A percentile compares a stretch with the other conserved stretches of the same genome.
Conservation (phyloP, 2,888 invertebrate species). For the Flexamia atlantica region DNA sequence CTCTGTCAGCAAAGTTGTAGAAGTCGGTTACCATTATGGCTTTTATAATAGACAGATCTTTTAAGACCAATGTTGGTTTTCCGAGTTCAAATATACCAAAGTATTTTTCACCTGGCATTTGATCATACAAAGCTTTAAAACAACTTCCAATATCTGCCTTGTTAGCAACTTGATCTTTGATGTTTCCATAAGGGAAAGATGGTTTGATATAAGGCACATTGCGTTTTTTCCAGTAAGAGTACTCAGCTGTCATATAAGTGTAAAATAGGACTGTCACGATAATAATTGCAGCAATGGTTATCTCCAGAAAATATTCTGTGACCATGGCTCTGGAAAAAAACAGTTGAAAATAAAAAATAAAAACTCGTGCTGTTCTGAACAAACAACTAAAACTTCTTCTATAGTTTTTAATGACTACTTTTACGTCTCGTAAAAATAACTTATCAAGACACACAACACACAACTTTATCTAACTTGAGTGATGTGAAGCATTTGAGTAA, state of each 20-base stretch:
- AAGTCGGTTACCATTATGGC: conserved; percentile 44
- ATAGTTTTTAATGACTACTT: too few species aligned
- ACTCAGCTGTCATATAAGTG: conserved; percentile 72
- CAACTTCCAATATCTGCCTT: conserved; percentile 29
- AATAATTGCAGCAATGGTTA: neutral
- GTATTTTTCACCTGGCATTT: conserved; percentile 34
- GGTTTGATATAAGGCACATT: conserved; percentile 73
- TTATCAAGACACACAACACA: too few species aligned
- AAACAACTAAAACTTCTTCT: too few species aligned
- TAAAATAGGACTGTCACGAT: conserved; percentile 66
- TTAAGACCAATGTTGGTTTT: conserved; percentile 12
- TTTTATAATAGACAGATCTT: conserved; percentile 14
- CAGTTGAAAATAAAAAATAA: too few species aligned
- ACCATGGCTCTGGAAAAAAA: conserved; percentile 26
- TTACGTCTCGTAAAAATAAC: too few species aligned
- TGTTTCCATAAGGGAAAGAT: conserved; percentile 73
- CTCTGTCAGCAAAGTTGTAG: conserved; percentile 38
- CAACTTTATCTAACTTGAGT: too few species aligned
- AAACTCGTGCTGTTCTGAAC: too few species aligned
- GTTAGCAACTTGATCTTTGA: conserved; percentile 67
- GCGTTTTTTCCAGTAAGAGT: conserved; percentile 74
- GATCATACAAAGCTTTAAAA: conserved; percentile 40
- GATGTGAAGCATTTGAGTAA: too few species aligned
- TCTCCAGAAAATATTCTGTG: conserved; percentile 2
- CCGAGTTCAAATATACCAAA: conserved; percentile 52